phyloP scores from a whole-genome alignment of 2,113 vertebrate species.

The Pangasianodon hypophthalmus region DNA sequence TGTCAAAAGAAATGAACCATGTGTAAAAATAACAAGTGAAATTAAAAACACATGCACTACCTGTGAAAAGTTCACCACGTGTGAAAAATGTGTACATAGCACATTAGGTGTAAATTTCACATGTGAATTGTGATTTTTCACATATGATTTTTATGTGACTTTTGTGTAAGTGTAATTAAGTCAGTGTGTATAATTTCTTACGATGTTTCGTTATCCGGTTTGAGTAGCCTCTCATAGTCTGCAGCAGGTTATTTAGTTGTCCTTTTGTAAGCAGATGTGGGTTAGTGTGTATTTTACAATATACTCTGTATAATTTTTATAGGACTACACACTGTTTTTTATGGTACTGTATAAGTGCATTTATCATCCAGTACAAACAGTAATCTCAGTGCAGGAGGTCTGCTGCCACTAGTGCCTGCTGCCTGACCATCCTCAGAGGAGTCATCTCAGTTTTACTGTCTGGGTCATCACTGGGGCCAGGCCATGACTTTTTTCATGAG shows the following conservation, averaged over 20 bases:
- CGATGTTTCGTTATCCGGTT: neutral
- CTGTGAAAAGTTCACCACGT: neutral
- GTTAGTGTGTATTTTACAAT: neutral
- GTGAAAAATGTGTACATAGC: neutral
- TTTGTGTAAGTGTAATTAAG: neutral
- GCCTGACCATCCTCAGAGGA: slow-evolving; percentile 43
- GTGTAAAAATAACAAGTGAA: neutral
- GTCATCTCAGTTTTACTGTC: slow-evolving; percentile 60
- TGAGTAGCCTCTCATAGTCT: neutral
- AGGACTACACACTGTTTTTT: neutral
- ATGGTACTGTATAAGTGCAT: slow-evolving; percentile 12
- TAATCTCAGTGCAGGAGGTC: neutral
- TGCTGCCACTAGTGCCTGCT: slow-evolving; percentile 9
- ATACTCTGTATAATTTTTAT: slow-evolving; percentile 13
- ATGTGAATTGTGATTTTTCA: neutral
- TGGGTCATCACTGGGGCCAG: slow-evolving; percentile 53
- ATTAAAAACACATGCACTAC: neutral
- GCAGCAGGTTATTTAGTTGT: neutral
- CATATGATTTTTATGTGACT: neutral
- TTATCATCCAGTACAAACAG: neutral
- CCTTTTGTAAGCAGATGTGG: neutral
- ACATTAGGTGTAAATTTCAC: neutral
- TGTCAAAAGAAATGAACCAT: neutral
- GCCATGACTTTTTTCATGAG: slow-evolving; percentile 67
- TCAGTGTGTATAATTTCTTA: neutral